These are phyloP conservation scores for Drosophila algonquin DNA, from an alignment of 2,888 invertebrate species.

Conservation along the genomic window DNA sequence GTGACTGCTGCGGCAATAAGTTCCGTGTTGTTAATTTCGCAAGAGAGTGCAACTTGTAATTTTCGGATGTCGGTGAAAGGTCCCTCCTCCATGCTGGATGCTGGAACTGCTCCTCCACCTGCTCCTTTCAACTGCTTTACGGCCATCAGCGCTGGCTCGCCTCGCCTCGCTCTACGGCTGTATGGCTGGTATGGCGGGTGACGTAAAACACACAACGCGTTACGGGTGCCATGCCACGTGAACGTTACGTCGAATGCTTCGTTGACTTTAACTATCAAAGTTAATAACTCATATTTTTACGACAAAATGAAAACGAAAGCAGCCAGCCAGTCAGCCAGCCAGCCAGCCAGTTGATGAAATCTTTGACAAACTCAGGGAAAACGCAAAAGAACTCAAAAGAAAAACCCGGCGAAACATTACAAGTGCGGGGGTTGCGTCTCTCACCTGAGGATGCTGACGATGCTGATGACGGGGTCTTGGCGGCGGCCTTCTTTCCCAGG, in stretches of 20 bases:
- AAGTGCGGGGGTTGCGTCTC: constrained; percentile 35
- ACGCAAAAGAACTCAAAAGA: not conserved
- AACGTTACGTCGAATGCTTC: constrained; percentile 68
- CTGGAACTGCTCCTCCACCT: constrained; percentile 6
- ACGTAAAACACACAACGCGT: constrained; percentile 66
- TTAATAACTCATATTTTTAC: constrained; percentile 49
- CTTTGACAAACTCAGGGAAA: not conserved
- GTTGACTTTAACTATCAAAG: constrained; percentile 71
- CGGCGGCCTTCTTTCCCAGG: constrained; percentile 82
- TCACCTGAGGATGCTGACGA: constrained; percentile 74
- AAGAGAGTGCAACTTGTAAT: constrained; percentile 77
- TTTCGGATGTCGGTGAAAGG: constrained; percentile 55
- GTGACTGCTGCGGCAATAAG: constrained; percentile 63
- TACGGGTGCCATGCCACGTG: constrained; percentile 53
- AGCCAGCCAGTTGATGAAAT: constrained; percentile 5
- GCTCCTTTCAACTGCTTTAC: constrained; percentile 38
- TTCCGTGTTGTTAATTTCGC: constrained; percentile 80
- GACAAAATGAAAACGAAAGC: constrained; percentile 19
- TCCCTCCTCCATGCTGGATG: constrained; percentile 34
- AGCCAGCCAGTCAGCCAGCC: not conserved
- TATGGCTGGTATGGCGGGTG: constrained; percentile 50
- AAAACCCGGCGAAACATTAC: not conserved
- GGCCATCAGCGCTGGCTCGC: constrained; percentile 58
- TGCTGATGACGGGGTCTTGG: constrained; percentile 57
- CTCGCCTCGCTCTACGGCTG: constrained; percentile 11